A percentile compares a stretch with the other conserved stretches of the same genome.
Evolutionary conservation across 2,888 invertebrate genomes (phyloP).

Genomic region (Eilema griseolum): DNA sequence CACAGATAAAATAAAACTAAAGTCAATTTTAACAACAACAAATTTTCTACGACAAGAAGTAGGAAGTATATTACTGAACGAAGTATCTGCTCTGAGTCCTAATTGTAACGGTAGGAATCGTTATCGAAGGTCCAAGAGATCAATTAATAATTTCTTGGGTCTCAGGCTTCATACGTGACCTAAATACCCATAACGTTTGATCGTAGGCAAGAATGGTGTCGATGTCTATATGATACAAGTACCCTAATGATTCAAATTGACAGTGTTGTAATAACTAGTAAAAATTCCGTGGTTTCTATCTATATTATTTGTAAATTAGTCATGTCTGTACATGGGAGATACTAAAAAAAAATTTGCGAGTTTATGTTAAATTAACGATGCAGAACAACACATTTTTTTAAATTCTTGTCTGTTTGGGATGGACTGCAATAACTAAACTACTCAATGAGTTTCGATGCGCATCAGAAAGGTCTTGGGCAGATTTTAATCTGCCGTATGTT

Average conservation of each 20-base stretch:
- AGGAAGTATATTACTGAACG: neutral
- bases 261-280: neutral
- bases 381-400: too few species aligned
- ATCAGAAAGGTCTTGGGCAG: too few species aligned
- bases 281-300: neutral
- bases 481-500: too few species aligned
- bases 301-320: too few species aligned
- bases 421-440: too few species aligned
- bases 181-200: neutral
- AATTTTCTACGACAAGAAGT: neutral
- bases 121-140: slow-evolving; percentile 1
- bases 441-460: too few species aligned
- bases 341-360: too few species aligned
- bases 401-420: too few species aligned
- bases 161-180: slow-evolving; percentile 3
- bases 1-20: too few species aligned
- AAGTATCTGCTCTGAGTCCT: neutral
- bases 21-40: too few species aligned
- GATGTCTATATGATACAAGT: slow-evolving; percentile 13
- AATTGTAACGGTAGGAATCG: neutral
- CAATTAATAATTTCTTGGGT: neutral
- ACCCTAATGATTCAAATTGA: neutral
- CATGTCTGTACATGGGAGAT: too few species aligned
- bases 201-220: neutral
- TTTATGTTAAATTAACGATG: too few species aligned